phyloP scores from a whole-genome alignment of 1,140 invertebrate species.

The Drosophila saltans region DNA sequence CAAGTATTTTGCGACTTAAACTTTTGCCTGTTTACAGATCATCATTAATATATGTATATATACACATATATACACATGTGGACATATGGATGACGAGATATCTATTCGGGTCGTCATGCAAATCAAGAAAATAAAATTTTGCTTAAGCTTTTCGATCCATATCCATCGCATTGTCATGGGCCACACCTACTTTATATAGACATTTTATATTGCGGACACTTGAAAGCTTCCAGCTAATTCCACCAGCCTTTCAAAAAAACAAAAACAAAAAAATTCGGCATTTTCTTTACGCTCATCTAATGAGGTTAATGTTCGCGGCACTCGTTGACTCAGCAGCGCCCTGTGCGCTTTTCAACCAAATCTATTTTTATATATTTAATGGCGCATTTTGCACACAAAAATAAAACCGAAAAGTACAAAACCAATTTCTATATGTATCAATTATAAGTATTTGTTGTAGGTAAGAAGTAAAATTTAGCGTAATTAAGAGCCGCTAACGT shows the following conservation, averaged over 20 bases:
- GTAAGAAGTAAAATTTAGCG: conserved; percentile 33
- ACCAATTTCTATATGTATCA: conserved; percentile 43
- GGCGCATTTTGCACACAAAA: conserved; percentile 80
- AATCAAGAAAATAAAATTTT: not conserved
- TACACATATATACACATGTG: too few relatives aligned
- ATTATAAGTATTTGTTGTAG: conserved; percentile 20
- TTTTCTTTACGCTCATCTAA: conserved; percentile 68
- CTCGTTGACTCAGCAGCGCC: conserved; percentile 69
- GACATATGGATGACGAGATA: not conserved
- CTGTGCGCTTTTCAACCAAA: conserved; percentile 64
- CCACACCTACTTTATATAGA: conserved; percentile 14
- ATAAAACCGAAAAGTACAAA: conserved; percentile 67
- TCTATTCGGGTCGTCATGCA: not conserved
- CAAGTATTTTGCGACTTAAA: too few relatives aligned
- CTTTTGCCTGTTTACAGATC: too few relatives aligned
- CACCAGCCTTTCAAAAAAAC: conserved; percentile 6
- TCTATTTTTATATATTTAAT: conserved; percentile 76
- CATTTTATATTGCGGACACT: conserved; percentile 25
- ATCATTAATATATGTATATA: too few relatives aligned
- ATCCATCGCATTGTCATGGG: conserved; percentile 3
- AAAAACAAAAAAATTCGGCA: conserved; percentile 26
- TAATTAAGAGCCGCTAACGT: conserved; percentile 23
- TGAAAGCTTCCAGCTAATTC: conserved; percentile 29
- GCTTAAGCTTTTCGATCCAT: not conserved
- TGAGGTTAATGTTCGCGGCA: conserved; percentile 78